Percentiles rank a stretch among this genome's conserved stretches.
Conservation (phyloP, 2,888 invertebrate species). For the Macrophya annulata region DNA sequence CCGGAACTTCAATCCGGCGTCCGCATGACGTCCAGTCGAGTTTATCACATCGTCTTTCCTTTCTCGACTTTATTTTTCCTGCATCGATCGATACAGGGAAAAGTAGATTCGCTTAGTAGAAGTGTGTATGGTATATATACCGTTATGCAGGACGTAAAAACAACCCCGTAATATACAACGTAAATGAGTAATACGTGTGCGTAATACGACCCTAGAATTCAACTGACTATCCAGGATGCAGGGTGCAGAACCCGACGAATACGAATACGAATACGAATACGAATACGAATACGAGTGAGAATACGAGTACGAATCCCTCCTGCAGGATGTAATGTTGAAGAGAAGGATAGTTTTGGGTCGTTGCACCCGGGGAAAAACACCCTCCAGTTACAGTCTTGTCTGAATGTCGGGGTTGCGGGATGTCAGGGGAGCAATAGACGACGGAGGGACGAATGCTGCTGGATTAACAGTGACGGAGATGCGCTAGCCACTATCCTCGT, state of each 20-base stretch:
- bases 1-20: no score
- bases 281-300: no score
- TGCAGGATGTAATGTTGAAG: neutral
- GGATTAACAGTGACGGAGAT: conserved; percentile 14
- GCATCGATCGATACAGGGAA: conserved; percentile 1
- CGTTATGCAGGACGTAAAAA: neutral
- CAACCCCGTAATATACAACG: neutral
- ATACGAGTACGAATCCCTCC: neutral
- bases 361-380: conserved; percentile 50
- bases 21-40: neutral
- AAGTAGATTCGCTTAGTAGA: conserved; percentile 7
- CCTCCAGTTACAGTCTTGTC: conserved; percentile 7
- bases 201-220: conserved; percentile 37
- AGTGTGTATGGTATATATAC: neutral
- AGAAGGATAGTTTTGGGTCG: conserved; percentile 48
- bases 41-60: neutral
- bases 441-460: conserved; percentile 19
- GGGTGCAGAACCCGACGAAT: neutral
- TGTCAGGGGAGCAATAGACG: conserved; percentile 46
- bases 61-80: neutral
- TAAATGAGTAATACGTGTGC: conserved; percentile 15
- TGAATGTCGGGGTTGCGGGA: neutral
- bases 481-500: conserved; percentile 15
- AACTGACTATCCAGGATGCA: neutral
- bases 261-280: neutral